Evolutionary conservation across 1,140 invertebrate genomes (phyloP), one percentile per base, ranked within the genome.

Genomic region (Procambarus virginalis): DNA sequence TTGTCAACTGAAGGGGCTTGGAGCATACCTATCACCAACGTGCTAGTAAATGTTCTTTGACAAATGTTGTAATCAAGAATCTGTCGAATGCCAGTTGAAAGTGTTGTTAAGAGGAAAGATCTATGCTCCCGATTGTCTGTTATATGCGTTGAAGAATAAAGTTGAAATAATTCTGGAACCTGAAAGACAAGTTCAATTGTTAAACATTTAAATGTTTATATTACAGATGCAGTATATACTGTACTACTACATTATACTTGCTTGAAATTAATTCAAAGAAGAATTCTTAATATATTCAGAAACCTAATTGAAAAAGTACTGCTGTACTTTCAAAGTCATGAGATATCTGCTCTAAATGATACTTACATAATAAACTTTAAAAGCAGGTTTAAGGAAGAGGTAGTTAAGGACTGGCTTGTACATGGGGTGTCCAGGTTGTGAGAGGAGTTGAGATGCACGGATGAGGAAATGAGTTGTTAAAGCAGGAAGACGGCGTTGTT

Each of bases 381-480:
- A 90, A 17, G 60, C 76, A n/a, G 89, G 83, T 49, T 58, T 75
- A n/a, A 90, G 46, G 48, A 75, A 90, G 14, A 90, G 60, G 20
- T 90, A 90, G 78, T 85, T 85, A 2, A 85, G 45, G 3, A 90
- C 83, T 34, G 84, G 77, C 22, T 86, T 45, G 34, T 90, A 90
- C 83, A 90, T 60, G 17, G 64, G 76, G 20, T 85, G 77, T 49
- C 55, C 34, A n/a, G 89, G 89, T 46, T 85, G 78, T 34, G 78
- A 85, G n/a, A 90, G 77, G 34, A 90, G 82, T 34, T 46, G 84
- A 22, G 89, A 80, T 20, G 83, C 82, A 5, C 46, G 75, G 20
- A 90, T 80, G 14, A 90, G 48, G 83, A 85, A 90, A 68, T 90
- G 89, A 34, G 78, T 81, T 14, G 84, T 86, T 51, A 90, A 10